Conservation (phyloP, 2,888 invertebrate genomes). For the Mamestra brassicae region DNA sequence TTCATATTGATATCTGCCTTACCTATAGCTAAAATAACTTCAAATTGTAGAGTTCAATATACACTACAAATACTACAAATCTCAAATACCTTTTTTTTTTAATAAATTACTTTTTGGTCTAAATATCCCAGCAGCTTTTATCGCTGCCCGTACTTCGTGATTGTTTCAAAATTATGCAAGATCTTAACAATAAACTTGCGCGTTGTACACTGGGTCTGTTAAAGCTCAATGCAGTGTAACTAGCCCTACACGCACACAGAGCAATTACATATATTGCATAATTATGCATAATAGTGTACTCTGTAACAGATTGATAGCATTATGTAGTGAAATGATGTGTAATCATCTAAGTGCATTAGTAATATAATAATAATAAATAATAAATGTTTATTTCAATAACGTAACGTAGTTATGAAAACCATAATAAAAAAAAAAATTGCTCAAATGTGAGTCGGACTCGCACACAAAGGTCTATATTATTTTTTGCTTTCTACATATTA, state of each 20-base stretch:
- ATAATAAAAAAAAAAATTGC: too few relatives aligned
- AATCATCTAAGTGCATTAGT: not conserved
- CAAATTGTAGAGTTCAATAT: not conserved
- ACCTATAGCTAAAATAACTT: not conserved
- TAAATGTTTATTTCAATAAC: too few relatives aligned
- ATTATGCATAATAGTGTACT: constrained; percentile 8
- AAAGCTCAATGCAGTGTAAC: constrained; percentile 37
- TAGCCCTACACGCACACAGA: constrained; percentile 21
- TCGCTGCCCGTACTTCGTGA: constrained; percentile 17
- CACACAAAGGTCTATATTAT: too few relatives aligned
- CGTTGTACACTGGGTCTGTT: constrained; percentile 14
- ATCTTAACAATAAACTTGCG: constrained; percentile 29
- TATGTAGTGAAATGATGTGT: constrained; percentile 15
- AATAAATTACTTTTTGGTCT: not conserved
- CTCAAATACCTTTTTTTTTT: not conserved
- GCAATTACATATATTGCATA: constrained; percentile 37
- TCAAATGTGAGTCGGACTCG: too few relatives aligned
- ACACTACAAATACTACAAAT: not conserved
- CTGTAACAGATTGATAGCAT: constrained; percentile 15
- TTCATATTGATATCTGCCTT: not conserved
- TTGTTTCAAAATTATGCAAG: constrained; percentile 51
- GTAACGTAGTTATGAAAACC: too few relatives aligned
- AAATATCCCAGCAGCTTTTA: not conserved
- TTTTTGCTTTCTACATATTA: too few relatives aligned
- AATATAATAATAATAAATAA: too few relatives aligned